phyloP scores from a whole-genome alignment of 2,797 vertebrate species.

The Luscinia megarhynchos region DNA sequence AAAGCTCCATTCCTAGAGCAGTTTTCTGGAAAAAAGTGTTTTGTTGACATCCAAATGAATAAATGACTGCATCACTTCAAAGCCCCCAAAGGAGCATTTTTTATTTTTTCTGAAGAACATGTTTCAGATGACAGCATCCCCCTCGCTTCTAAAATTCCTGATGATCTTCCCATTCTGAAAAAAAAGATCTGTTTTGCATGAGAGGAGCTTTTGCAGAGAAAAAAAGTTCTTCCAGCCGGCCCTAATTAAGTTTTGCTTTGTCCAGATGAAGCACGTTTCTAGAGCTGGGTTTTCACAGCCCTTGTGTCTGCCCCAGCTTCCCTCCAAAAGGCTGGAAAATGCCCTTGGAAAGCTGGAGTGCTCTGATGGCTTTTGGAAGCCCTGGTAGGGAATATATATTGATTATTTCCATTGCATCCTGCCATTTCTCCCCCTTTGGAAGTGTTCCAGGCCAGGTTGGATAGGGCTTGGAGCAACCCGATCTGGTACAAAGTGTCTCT shows the following conservation, averaged over 20 bases:
- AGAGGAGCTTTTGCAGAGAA: neutral
- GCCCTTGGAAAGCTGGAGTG: neutral
- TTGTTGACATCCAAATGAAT: neutral
- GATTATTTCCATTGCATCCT: neutral
- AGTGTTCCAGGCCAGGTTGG: neutral
- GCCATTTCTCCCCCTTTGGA: neutral
- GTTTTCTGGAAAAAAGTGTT: neutral
- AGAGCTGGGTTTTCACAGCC: neutral
- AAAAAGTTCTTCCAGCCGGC: neutral
- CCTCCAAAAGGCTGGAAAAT: neutral
- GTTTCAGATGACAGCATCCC: neutral
- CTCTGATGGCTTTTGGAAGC: neutral
- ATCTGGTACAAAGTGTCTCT: neutral
- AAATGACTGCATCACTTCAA: neutral
- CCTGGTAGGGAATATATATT: accelerated
- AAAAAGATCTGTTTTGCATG: neutral
- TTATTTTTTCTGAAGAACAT: neutral
- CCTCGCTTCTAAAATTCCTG: neutral
- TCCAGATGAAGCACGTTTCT: neutral
- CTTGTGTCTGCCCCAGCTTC: neutral
- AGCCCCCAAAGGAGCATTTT: neutral
- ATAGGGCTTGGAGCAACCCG: no score
- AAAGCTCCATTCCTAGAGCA: neutral
- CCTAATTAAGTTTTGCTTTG: neutral
- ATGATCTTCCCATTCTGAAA: neutral